Conservation (phyloP, 2,797 vertebrate genomes). For the Pelobates cultripes region DNA sequence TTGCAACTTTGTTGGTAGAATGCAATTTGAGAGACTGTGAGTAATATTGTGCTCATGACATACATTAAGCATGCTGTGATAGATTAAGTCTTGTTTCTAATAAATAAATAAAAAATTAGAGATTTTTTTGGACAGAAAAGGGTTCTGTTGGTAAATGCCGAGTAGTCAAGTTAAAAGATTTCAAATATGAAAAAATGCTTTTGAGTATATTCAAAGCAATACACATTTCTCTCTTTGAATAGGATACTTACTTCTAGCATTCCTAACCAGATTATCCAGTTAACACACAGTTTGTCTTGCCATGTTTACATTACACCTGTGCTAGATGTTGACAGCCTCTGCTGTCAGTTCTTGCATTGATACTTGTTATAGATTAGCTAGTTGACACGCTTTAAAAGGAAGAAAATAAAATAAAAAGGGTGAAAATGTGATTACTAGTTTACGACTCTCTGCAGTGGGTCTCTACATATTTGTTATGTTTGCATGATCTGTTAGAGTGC, state of each 20-base stretch:
- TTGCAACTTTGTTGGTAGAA: too few relatives aligned
- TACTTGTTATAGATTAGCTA: constrained; percentile 64
- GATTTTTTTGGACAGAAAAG: too few relatives aligned
- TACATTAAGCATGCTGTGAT: too few relatives aligned
- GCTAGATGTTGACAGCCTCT: constrained; percentile 63
- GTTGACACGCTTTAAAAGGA: constrained; percentile 61
- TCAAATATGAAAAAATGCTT: neutral
- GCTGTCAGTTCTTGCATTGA: constrained; percentile 65
- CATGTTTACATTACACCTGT: constrained; percentile 81
- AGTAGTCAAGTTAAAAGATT: neutral
- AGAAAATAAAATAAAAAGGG: constrained; percentile 39
- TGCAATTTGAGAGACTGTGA: too few relatives aligned
- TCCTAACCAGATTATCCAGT: constrained; percentile 78
- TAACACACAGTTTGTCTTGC: constrained; percentile 68
- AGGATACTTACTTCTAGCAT: constrained; percentile 73
- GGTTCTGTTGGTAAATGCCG: too few relatives aligned
- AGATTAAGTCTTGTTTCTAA: too few relatives aligned
- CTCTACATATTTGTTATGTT: constrained; percentile 45
- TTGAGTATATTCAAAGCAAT: constrained; percentile 45
- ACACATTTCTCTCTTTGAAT: constrained; percentile 60
- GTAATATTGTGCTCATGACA: too few relatives aligned
- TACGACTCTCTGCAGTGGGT: constrained; percentile 29
- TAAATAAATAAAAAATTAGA: neutral
- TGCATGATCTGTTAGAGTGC: constrained; percentile 29
- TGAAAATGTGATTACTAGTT: constrained; percentile 17